These are phyloP conservation scores for Dicrurus megarhynchus DNA, from an alignment of 2,113 vertebrate genomes.

Conservation along the genomic window DNA sequence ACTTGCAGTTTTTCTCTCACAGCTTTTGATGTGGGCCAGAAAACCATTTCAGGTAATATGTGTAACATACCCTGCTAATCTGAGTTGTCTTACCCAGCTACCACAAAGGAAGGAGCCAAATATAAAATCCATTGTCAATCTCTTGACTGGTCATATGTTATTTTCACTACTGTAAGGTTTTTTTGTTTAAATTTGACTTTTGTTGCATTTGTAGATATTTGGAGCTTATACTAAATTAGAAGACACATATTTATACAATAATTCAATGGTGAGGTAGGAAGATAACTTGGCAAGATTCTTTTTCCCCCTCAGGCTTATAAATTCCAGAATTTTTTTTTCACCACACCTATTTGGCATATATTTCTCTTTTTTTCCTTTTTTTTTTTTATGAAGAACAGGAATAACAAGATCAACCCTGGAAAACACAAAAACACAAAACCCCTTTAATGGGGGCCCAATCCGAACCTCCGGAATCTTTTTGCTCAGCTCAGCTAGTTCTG, in stretches of 20 bases:
- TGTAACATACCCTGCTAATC: background rate
- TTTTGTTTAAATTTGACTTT: background rate
- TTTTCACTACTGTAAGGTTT: background rate
- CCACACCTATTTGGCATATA: background rate
- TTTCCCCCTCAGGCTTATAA: background rate
- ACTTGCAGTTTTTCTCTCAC: background rate
- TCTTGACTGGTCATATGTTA: background rate
- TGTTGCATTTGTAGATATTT: background rate
- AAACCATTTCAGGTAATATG: constrained; percentile 29
- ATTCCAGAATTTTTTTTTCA: background rate
- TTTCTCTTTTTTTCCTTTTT: background rate
- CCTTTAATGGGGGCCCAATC: background rate
- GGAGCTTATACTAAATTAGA: background rate
- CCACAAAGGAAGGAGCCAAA: constrained; percentile 22
- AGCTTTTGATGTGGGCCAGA: constrained; percentile 17
- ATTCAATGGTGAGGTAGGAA: background rate
- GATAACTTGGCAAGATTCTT: background rate
- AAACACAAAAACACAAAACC: background rate
- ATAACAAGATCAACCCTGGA: background rate
- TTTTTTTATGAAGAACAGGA: background rate
- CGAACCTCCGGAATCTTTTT: background rate
- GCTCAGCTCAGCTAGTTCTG: background rate
- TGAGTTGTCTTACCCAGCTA: background rate
- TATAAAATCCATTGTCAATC: constrained; percentile 3
- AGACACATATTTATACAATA: constrained; percentile 18